Percentiles rank a stretch among this genome's conserved stretches.
These are phyloP conservation scores for Phalacrocorax aristotelis DNA, from an alignment of 2,113 vertebrate genomes.

Conservation along the genomic window DNA sequence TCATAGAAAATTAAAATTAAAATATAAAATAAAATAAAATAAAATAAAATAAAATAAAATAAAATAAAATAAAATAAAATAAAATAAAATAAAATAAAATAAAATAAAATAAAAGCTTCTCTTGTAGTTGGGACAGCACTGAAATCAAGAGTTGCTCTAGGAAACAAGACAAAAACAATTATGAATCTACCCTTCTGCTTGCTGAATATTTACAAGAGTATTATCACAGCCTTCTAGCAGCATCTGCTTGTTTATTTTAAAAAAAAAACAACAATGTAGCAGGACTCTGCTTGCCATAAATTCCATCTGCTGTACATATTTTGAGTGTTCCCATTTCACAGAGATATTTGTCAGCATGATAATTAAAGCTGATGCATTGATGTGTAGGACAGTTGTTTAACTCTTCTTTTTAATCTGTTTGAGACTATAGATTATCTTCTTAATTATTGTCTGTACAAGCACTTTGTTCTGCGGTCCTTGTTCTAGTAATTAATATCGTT, in stretches of 20 bases:
- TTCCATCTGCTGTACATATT: constrained; percentile 43
- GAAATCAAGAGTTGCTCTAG: neutral
- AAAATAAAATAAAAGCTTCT: neutral
- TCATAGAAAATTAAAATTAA: neutral
- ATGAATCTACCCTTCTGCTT: neutral
- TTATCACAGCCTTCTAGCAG: constrained; percentile 8
- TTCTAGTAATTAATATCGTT: neutral
- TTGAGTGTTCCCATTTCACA: neutral
- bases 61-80: neutral
- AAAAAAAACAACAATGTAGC: neutral
- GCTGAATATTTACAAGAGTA: neutral
- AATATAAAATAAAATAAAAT: neutral
- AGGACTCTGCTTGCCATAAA: neutral
- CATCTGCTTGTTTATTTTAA: constrained; percentile 40
- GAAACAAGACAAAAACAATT: neutral
- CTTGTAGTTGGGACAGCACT: neutral
- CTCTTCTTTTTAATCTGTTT: neutral
- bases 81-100: neutral
- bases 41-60: no score
- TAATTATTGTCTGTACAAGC: neutral
- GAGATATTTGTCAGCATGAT: neutral
- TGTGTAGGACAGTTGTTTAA: neutral
- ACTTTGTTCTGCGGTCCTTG: neutral
- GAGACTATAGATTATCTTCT: neutral
- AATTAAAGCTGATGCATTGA: neutral